Evolutionary conservation across 2,797 vertebrate genomes (phyloP).

Genomic region (Tolypeutes matacus): DNA sequence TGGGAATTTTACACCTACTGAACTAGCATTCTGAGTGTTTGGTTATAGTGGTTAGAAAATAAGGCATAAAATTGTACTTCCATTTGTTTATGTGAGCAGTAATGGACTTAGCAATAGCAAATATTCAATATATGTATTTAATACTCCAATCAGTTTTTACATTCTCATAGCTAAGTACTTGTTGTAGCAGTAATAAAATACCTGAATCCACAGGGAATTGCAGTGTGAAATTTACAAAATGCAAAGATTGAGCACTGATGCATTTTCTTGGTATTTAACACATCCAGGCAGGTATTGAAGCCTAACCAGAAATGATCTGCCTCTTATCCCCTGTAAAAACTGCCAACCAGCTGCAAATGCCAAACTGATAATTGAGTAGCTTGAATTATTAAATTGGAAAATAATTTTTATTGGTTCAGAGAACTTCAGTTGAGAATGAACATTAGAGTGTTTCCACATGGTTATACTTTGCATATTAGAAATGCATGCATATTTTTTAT

Average conservation of each 20-base stretch:
- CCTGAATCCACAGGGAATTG: not conserved
- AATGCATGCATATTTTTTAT: constrained; percentile 21
- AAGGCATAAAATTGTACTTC: constrained; percentile 60
- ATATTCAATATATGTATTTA: constrained; percentile 54
- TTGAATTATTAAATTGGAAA: constrained; percentile 69
- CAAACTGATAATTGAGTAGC: constrained; percentile 45
- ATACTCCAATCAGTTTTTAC: not conserved
- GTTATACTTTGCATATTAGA: constrained; percentile 57
- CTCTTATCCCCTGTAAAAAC: constrained; percentile 39
- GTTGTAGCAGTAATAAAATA: not conserved
- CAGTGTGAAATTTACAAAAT: constrained; percentile 9
- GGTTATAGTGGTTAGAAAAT: constrained; percentile 61
- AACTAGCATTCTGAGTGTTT: constrained; percentile 77
- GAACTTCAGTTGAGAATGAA: constrained; percentile 33
- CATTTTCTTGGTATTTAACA: constrained; percentile 41
- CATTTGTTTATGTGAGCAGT: constrained; percentile 65
- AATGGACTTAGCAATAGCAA: not conserved
- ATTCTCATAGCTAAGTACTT: not conserved
- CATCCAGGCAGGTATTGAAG: constrained; percentile 27
- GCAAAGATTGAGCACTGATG: not conserved
- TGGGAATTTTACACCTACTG: constrained; percentile 88
- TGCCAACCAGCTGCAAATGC: constrained; percentile 32
- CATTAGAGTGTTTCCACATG: constrained; percentile 26
- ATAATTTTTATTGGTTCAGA: constrained; percentile 65
- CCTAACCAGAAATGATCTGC: constrained; percentile 49